Evolutionary conservation across 2,797 vertebrate genomes (phyloP).

Genomic region (Sternotherus odoratus): DNA sequence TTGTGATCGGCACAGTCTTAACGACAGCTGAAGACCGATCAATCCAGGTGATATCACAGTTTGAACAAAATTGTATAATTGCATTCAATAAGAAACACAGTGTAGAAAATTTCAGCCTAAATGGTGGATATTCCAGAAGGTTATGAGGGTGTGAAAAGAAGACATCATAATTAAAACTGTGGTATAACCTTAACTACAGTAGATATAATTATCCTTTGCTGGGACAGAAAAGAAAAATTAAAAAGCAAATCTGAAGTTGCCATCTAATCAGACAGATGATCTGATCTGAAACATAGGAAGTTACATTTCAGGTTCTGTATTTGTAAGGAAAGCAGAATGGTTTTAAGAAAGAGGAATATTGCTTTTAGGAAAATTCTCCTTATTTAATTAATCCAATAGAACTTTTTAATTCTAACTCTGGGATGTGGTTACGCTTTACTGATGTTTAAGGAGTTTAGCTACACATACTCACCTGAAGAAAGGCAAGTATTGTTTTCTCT

Average conservation of each 20-base stretch:
- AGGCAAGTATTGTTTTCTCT: not conserved
- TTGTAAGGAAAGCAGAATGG: not conserved
- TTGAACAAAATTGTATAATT: not conserved
- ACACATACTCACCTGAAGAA: not conserved
- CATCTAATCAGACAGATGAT: conserved; percentile 2
- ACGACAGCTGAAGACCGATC: no score
- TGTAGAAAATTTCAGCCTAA: conserved; percentile 41
- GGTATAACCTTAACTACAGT: conserved; percentile 29
- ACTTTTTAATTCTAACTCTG: not conserved
- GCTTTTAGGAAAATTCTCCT: not conserved
- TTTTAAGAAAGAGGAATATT: not conserved
- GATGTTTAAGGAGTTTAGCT: not conserved
- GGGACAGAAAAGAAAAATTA: conserved; percentile 16
- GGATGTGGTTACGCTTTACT: not conserved
- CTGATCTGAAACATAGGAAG: not conserved
- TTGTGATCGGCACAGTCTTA: no score
- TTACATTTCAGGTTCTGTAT: not conserved
- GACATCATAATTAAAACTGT: conserved; percentile 65
- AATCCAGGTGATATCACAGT: no score
- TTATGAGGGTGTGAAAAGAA: conserved; percentile 69
- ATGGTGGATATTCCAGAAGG: conserved; percentile 45
- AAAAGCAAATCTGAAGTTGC: conserved; percentile 3
- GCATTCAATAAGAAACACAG: conserved; percentile 71
- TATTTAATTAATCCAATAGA: not conserved
- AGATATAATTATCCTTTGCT: conserved; percentile 46